phyloP scores from a whole-genome alignment of 2,888 invertebrate species.

The Rotaria sp. region DNA sequence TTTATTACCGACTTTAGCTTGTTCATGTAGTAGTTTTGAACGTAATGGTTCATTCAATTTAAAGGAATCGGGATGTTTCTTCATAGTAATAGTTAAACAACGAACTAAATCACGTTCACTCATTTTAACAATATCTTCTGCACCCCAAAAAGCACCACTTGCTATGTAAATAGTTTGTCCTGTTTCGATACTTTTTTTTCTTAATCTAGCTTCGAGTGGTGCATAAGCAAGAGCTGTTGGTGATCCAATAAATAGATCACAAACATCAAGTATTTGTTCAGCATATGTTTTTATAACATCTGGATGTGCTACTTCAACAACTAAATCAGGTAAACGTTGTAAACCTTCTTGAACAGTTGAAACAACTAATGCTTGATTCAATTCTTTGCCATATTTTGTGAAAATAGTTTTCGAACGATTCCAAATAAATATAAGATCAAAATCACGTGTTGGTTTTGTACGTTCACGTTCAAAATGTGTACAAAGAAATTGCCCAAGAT shows the following conservation, averaged over 20 bases:
- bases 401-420: conserved; percentile 46
- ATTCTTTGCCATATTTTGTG: background rate
- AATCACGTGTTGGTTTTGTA: conserved; percentile 46
- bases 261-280: conserved; percentile 51
- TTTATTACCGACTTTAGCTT: background rate
- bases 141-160: conserved; percentile 61
- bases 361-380: background rate
- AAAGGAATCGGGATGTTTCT: conserved; percentile 59
- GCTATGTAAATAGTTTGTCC: conserved; percentile 57
- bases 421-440: conserved; percentile 57
- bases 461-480: conserved; percentile 46
- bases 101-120: conserved; percentile 57
- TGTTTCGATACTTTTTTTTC: conserved; percentile 46
- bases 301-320: conserved; percentile 61
- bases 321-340: conserved; percentile 52
- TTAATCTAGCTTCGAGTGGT: conserved; percentile 50
- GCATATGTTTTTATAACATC: conserved; percentile 56
- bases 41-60: conserved; percentile 56
- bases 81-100: conserved; percentile 59
- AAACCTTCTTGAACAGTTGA: conserved; percentile 33
- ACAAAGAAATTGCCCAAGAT: conserved; percentile 49
- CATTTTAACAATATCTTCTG: conserved; percentile 60
- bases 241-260: conserved; percentile 56
- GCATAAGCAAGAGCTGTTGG: conserved; percentile 59
- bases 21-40: conserved; percentile 48